Evolutionary conservation across 2,888 invertebrate genomes (phyloP).

Genomic region (Aphodius granarius): DNA sequence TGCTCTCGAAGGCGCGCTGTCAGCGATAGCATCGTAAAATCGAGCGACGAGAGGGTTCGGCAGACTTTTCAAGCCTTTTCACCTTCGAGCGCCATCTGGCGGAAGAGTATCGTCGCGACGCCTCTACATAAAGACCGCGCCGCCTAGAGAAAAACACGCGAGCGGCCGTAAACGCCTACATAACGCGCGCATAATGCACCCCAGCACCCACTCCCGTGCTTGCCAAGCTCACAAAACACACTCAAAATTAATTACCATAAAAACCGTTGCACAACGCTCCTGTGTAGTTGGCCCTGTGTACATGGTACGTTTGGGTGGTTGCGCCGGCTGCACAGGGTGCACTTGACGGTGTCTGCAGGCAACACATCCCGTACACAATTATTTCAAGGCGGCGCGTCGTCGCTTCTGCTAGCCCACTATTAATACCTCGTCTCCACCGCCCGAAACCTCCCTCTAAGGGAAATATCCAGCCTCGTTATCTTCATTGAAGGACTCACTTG

Average conservation of each 20-base stretch:
- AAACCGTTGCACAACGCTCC: conserved; percentile 32
- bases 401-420: background rate
- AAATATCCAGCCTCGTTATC: background rate
- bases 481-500: background rate
- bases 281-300: conserved; percentile 32
- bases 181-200: background rate
- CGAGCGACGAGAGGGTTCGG: background rate
- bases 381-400: background rate
- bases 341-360: conserved; percentile 34
- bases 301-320: background rate
- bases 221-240: conserved; percentile 11
- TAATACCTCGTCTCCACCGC: background rate
- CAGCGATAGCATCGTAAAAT: background rate
- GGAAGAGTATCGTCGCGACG: background rate
- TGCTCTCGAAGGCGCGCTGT: background rate
- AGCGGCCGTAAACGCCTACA: background rate
- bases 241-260: conserved; percentile 35
- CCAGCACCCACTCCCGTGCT: background rate
- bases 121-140: background rate
- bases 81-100: background rate
- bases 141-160: background rate
- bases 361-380: conserved; percentile 17
- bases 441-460: background rate
- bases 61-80: background rate
- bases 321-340: conserved; percentile 30